phyloP scores from a whole-genome alignment of 1,140 invertebrate genomes.

The Ips nitidus region DNA sequence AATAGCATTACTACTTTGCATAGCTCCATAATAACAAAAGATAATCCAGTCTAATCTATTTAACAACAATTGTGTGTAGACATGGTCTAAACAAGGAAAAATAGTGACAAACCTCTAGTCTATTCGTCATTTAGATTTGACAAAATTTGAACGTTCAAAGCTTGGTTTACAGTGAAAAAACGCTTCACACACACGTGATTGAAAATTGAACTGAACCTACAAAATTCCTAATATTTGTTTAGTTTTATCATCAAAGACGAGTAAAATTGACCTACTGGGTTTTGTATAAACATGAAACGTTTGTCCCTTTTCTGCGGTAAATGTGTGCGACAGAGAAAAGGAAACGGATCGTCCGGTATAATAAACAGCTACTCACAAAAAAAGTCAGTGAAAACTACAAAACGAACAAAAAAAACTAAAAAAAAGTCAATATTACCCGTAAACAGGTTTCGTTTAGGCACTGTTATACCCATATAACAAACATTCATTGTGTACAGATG shows the following conservation, averaged over 20 bases:
- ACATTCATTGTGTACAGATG: neutral
- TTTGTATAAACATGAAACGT: neutral
- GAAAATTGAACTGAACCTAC: too few relatives aligned
- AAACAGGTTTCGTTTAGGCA: slow-evolving; percentile 31
- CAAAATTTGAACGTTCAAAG: too few relatives aligned
- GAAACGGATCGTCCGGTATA: slow-evolving; percentile 8
- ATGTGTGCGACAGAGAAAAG: slow-evolving; percentile 1
- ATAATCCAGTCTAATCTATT: too few relatives aligned
- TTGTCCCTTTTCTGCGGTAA: neutral
- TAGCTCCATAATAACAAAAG: too few relatives aligned
- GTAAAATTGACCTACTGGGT: slow-evolving; percentile 12
- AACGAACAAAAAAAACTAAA: slow-evolving; percentile 7
- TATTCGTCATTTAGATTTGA: too few relatives aligned
- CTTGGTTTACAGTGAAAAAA: too few relatives aligned
- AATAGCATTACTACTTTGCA: too few relatives aligned
- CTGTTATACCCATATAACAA: slow-evolving; percentile 28
- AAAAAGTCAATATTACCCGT: slow-evolving; percentile 26
- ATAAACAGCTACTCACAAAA: slow-evolving; percentile 4
- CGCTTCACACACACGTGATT: too few relatives aligned
- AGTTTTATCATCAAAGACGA: neutral
- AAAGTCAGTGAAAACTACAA: neutral
- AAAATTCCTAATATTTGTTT: too few relatives aligned
- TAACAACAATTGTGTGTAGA: too few relatives aligned
- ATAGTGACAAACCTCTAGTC: too few relatives aligned
- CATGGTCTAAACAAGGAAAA: too few relatives aligned